Percentiles rank a stretch among this genome's conserved stretches.
Evolutionary conservation across 2,113 vertebrate genomes (phyloP).

Genomic region (Formicarius rufipectus): DNA sequence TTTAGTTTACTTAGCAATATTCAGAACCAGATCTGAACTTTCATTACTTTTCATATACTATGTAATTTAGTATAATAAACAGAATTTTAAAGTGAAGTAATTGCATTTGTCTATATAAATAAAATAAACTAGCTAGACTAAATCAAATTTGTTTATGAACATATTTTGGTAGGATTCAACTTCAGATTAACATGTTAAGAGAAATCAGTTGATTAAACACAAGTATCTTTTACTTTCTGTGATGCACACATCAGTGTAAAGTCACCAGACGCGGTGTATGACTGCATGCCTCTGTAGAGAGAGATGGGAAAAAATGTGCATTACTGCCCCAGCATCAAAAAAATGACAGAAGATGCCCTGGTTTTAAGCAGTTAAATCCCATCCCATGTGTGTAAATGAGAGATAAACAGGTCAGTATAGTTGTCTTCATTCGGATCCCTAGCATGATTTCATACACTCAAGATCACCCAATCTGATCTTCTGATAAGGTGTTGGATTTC

Average conservation of each 20-base stretch:
- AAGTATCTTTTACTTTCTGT: not conserved
- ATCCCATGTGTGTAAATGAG: not conserved
- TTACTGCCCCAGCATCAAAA: not conserved
- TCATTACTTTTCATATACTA: not conserved
- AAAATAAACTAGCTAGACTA: not conserved
- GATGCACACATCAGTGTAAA: not conserved
- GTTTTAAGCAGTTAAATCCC: not conserved
- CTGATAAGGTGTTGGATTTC: not conserved
- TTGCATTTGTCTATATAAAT: not conserved
- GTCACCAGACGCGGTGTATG: not conserved
- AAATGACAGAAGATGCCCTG: not conserved
- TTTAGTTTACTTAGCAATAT: not conserved
- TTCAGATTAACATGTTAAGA: not conserved
- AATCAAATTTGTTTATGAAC: not conserved
- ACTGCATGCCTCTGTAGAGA: fast-evolving
- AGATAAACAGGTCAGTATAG: not conserved
- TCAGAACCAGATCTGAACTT: not conserved
- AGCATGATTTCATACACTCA: not conserved
- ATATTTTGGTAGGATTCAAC: not conserved
- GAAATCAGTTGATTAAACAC: not conserved
- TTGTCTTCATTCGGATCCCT: not conserved
- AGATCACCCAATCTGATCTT: not conserved
- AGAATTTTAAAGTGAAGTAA: not conserved
- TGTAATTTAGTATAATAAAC: not conserved
- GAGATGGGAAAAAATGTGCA: not conserved